Evolutionary conservation across 2,797 vertebrate species (phyloP).

Genomic region (Leuciscus waleckii): DNA sequence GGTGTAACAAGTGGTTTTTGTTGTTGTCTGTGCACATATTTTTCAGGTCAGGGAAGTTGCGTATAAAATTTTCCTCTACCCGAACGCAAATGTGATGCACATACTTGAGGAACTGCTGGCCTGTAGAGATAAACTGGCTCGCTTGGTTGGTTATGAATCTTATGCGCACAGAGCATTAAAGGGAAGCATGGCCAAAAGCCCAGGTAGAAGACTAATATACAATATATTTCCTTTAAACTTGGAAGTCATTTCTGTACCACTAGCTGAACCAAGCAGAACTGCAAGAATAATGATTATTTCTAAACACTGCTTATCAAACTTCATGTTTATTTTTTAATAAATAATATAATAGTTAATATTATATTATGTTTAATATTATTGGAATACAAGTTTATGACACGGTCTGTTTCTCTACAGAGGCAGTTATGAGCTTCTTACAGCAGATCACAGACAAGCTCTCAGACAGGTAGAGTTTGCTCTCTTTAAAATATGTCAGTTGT

Average conservation of each 20-base stretch:
- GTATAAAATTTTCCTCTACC: slow-evolving; percentile 94
- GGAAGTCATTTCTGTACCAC: not conserved
- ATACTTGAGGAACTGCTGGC: slow-evolving; percentile 88
- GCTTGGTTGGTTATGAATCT: slow-evolving; percentile 90
- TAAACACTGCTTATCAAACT: too few species aligned
- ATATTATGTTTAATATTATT: not conserved
- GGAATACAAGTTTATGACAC: not conserved
- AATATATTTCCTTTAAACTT: not conserved
- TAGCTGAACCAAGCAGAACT: not conserved
- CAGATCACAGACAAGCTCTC: slow-evolving; percentile 89
- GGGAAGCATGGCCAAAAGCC: slow-evolving; percentile 93
- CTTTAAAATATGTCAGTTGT: not conserved
- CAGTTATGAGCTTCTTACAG: slow-evolving; percentile 91
- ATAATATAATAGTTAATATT: too few species aligned
- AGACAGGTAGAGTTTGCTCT: slow-evolving; percentile 79
- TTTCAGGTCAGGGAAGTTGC: slow-evolving; percentile 92
- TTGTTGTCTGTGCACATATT: not conserved
- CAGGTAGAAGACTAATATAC: slow-evolving; percentile 78
- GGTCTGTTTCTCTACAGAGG: slow-evolving; percentile 79
- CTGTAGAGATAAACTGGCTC: slow-evolving; percentile 87
- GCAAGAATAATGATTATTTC: not conserved
- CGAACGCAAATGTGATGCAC: slow-evolving; percentile 81
- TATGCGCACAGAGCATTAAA: slow-evolving; percentile 92
- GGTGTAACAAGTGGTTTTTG: not conserved
- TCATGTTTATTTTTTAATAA: too few species aligned